Conservation (phyloP, 2,797 vertebrate species). For the Mustela erminea region DNA sequence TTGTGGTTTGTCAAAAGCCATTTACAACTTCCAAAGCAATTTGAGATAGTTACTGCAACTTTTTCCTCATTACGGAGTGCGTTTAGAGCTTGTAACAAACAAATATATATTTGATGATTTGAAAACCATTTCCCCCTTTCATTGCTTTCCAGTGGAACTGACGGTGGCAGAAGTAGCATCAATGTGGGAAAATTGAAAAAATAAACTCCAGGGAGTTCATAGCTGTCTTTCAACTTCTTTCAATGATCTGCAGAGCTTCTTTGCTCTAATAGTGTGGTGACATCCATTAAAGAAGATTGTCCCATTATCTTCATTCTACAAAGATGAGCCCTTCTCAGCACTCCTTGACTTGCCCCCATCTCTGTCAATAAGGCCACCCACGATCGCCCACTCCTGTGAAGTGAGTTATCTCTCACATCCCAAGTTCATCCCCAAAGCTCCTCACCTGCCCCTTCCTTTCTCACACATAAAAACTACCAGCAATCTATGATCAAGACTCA, state of each 20-base stretch:
- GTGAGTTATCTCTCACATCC: background rate
- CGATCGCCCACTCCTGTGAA: accelerated
- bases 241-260: background rate
- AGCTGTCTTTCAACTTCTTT: background rate
- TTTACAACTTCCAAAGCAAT: background rate
- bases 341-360: background rate
- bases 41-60: background rate
- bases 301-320: background rate
- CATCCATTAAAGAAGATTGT: background rate
- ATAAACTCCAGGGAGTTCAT: background rate
- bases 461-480: too few species aligned
- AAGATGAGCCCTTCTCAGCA: background rate
- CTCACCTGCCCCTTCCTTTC: background rate
- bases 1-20: background rate
- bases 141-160: background rate
- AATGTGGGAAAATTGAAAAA: background rate
- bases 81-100: background rate
- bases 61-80: background rate
- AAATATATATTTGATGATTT: background rate
- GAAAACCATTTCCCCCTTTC: background rate
- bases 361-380: background rate
- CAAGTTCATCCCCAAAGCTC: background rate
- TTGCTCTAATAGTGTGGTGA: background rate
- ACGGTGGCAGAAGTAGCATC: background rate
- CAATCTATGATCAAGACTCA: background rate